phyloP scores from a whole-genome alignment of 1,140 invertebrate genomes.

The Colletes latitarsis region DNA sequence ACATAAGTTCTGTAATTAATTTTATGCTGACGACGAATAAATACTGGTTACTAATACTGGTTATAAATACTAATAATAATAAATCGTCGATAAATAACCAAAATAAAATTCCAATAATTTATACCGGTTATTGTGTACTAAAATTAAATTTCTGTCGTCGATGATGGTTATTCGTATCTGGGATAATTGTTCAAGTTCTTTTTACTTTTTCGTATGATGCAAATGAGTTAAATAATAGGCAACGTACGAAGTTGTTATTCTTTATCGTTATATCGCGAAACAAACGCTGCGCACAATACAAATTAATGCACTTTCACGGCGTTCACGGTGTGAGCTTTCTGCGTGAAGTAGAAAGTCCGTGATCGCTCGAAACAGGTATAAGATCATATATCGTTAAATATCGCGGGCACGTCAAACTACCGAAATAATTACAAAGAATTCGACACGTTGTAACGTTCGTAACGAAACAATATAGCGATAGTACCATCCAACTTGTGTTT shows the following conservation, averaged over 20 bases:
- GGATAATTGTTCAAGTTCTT: too few species aligned
- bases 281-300: constrained; percentile 12
- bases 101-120: too few species aligned
- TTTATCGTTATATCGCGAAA: constrained; percentile 24
- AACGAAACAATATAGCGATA: not conserved
- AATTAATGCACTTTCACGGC: constrained; percentile 65
- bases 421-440: not conserved
- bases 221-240: constrained; percentile 25
- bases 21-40: too few species aligned
- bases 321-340: constrained; percentile 36
- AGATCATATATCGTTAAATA: not conserved
- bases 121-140: too few species aligned
- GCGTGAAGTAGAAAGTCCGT: constrained; percentile 64
- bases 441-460: not conserved
- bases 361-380: constrained; percentile 57
- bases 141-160: too few species aligned
- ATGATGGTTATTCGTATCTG: too few species aligned
- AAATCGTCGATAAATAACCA: too few species aligned
- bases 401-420: not conserved
- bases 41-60: too few species aligned
- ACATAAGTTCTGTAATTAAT: too few species aligned
- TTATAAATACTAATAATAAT: too few species aligned
- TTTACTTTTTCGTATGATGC: not conserved
- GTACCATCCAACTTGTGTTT: not conserved
- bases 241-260: not conserved